Base-by-base conservation (phyloP, 1,140 invertebrate genomes). In the Musca domestica region DNA sequence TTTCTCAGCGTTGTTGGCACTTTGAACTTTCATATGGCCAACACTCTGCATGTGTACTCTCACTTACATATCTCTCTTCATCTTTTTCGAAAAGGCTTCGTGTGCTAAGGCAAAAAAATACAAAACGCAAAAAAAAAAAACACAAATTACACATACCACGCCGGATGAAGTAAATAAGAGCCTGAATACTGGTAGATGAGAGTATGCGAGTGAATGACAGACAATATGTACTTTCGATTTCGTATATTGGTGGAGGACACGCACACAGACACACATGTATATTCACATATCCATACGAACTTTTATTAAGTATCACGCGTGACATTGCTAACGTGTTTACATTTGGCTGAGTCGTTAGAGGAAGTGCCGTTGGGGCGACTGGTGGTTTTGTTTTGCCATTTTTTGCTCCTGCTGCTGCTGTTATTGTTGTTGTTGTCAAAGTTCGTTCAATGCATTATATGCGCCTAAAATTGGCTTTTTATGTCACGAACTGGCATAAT, bases 391-490 rank as follows among this genome's bases (percentile, higher is more conserved):
- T 56, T 56, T 27, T 52, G 3, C 15, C 2, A 7, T 10, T 27
- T 15, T 54, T 15, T 54, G 0, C 12, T 54, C 9, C 22, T 25
- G 20, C 25, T 14, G 17, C 10, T 56, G 34, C 10, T 41, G 34
- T 12, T 41, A 10, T 41, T 41, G 34, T 41, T 41, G 34, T 41
- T 41, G 34, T 23, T 20, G 51, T 23, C 12, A 20, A 10, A 2
- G 17, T 52, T 52, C 22, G 52, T 56, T 56, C 22, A 56, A n/a
- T n/a, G 52, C 52, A 56, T 56, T 56, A 56, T 56, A 56, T 56
- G 52, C 27, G 56, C 56, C 27, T 61, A 61, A 61, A 61, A 61
- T 61, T 61, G 56, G 27, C 56, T 61, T 61, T 61, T 61, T 61
- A 61, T 61, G 56, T 61, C 27, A 61, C 56, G 52, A 56, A 14